Base-by-base conservation (phyloP, 2,888 invertebrate species). In the Hemistola chrysoprasaria region DNA sequence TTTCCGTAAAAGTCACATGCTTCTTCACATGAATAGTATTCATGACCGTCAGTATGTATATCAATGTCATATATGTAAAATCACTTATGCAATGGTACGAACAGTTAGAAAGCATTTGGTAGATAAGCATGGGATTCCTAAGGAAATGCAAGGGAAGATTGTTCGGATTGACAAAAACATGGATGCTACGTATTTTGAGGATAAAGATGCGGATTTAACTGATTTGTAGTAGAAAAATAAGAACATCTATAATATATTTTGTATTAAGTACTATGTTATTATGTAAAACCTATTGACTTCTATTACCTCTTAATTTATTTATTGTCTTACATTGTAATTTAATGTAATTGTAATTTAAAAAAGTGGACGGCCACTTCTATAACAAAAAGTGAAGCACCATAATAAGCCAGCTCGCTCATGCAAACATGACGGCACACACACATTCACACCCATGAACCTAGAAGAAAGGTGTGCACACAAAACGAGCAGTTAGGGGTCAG, bases 71-170 rank as follows among this genome's bases (percentile, higher is more conserved):
- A 54, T 78, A 21, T 87, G 87, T 47, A 77, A 71, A 6, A 60
- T 70, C 0, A 75, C 74, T 0, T 87, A 85, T 53, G 75, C 85
- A 0, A 83, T 77, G 30, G 63, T 66, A 0, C 51, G 62, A 6
- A 76, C 83, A 0, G 83, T 87, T 0, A 60, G 83, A 37, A 62
- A 72, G 6, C 87, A 87, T 57, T 67, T 86, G 63, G 49, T 62
- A 0, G 70, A 74, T 0, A 71, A 71, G 21, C 86, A 87, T 50
- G 82, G 83, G 1, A 70, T 87, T 7, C 73, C 81, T 0, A 64
- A 77, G 8, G 79, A 85, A 9, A 59, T 66, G 50, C 86, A 87
- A 36, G 83, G 85, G 0, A 84, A 72, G 44, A 69, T 86, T 20
- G 27, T 50, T 0, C 62, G 74, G 7, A 54, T 85, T n/a, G 70